Base-by-base conservation (phyloP, 2,888 invertebrate genomes). In the Rhodophaea formosa region DNA sequence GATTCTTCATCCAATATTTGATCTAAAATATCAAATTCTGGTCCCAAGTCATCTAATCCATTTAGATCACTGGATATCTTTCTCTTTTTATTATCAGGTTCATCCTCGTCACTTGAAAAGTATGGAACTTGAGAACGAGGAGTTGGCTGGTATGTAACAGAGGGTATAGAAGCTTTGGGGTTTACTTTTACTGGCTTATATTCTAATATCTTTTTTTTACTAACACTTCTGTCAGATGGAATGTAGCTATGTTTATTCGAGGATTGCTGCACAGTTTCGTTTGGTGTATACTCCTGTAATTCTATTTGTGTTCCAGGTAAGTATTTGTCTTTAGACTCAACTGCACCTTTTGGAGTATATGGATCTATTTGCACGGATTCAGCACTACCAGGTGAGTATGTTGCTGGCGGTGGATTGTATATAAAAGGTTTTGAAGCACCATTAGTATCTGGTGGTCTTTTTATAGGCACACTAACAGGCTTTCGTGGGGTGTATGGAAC, bases 31-130 rank as follows among this genome's bases (percentile, higher is more conserved):
- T 92, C 92, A 84, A 92, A 92, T 70, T 92, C 92, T 59, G 87
- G 77, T 6, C 88, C 90, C 60, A 92, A 73, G 56, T 91, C 90
- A 79, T 91, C 91, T 45, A 92, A 73, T 6, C 82, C 84, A 72
- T 88, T 88, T 1, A 91, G 71, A 62, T 90, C 89, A 75, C 64
- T 76, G 53, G 87, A 80, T 53, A 84, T 46, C 70, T 88, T 91
- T 30, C 60, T 70, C 75, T 87, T 91, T 61, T 91, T 91, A 15
- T 58, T 57, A 10, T 77, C 74, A 59, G 90, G 86, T 68, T 90
- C 91, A 49, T 91, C 90, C 69, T 91, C 92, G 75, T 92, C 92
- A 79, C 91, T 91, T 39, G 91, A 92, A 70, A 91, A 91, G 65
- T 88, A 88, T 57, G 91, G 90, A 49, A 83, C 88, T 56, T 86